phyloP scores from a whole-genome alignment of 2,113 vertebrate genomes.

The Pygoscelis adeliae region DNA sequence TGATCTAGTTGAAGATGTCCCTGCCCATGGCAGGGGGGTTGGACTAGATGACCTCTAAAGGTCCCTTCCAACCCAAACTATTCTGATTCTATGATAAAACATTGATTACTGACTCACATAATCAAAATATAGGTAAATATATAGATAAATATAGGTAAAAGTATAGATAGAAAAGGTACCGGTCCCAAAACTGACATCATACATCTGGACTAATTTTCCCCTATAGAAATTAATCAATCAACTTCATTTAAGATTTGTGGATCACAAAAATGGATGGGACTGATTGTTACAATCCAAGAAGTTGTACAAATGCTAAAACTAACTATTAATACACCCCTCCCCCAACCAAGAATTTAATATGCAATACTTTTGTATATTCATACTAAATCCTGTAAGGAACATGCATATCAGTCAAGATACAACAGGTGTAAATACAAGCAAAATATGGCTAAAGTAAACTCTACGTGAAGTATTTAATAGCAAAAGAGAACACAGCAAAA shows the following conservation, averaged over 20 bases:
- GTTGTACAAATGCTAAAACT: neutral
- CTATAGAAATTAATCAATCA: neutral
- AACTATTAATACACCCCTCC: neutral
- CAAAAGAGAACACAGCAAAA: neutral
- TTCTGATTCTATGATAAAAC: too few relatives aligned
- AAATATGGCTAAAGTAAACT: neutral
- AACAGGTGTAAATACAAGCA: neutral
- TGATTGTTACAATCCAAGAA: neutral
- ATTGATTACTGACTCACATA: neutral
- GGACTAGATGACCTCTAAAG: too few relatives aligned
- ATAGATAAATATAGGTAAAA: too few relatives aligned
- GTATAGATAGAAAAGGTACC: neutral
- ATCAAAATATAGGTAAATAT: neutral
- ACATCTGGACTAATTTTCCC: neutral
- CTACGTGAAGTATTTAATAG: neutral
- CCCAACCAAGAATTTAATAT: neutral
- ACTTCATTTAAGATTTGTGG: neutral
- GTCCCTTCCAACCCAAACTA: too few relatives aligned
- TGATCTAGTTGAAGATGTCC: too few relatives aligned
- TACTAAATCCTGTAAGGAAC: neutral
- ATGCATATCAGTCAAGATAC: neutral
- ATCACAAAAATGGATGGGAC: neutral
- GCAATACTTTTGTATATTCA: neutral
- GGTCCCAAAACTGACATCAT: neutral
- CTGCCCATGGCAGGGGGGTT: too few relatives aligned